These are phyloP conservation scores for Episyrphus balteatus DNA, from an alignment of 1,140 invertebrate genomes.

Conservation along the genomic window DNA sequence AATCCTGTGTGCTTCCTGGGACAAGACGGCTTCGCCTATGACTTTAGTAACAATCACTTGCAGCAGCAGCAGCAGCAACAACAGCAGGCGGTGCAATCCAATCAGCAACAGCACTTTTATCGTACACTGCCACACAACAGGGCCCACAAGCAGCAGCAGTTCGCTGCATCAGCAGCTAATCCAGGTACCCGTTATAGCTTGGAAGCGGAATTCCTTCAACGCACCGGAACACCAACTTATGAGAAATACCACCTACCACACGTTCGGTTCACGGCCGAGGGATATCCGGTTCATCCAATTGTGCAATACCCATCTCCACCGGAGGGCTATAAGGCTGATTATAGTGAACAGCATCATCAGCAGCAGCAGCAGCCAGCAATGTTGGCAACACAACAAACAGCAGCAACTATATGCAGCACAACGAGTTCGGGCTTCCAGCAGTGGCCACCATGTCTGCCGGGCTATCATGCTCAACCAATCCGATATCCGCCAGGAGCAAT, in stretches of 20 bases:
- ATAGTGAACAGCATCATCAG: conserved; percentile 4
- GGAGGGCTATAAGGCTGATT: conserved; percentile 48
- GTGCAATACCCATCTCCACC: conserved; percentile 57
- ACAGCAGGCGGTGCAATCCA: conserved; percentile 8
- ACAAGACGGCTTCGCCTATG: conserved; percentile 62
- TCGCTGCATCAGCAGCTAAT: conserved; percentile 46
- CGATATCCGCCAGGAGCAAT: conserved; percentile 11
- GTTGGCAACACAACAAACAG: background rate
- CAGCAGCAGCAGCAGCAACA: no score
- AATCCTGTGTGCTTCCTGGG: conserved; percentile 58
- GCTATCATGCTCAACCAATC: conserved; percentile 31
- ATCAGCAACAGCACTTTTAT: conserved; percentile 46
- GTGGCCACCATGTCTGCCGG: conserved; percentile 40
- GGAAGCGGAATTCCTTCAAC: conserved; percentile 54
- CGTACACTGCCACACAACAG: conserved; percentile 58
- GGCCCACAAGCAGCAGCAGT: conserved; percentile 39
- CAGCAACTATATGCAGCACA: conserved; percentile 4
- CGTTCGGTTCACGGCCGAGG: conserved; percentile 64
- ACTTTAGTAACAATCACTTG: conserved; percentile 49
- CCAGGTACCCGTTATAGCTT: conserved; percentile 49
- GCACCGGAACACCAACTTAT: conserved; percentile 36
- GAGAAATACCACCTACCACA: conserved; percentile 47
- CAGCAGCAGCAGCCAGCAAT: conserved; percentile 36
- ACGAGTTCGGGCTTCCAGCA: conserved; percentile 31
- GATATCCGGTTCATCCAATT: conserved; percentile 48